These are phyloP conservation scores for Callospermophilus lateralis DNA, from an alignment of 2,113 vertebrate species.

Conservation along the genomic window DNA sequence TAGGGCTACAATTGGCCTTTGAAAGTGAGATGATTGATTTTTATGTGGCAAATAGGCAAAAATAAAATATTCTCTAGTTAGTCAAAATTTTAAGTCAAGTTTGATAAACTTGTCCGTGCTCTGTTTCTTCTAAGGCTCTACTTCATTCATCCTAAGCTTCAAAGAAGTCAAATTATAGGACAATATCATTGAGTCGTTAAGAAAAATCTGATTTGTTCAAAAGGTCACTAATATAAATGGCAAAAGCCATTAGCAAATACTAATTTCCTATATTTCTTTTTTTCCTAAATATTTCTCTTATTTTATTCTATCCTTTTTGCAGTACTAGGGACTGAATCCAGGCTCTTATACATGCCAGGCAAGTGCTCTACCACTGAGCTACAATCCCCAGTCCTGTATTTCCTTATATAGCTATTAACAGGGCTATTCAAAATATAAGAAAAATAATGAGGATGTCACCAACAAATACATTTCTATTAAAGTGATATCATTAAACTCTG, in stretches of 20 bases:
- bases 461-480: conserved; percentile 47
- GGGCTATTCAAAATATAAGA: conserved; percentile 27
- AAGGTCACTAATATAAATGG: neutral
- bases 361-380: too few species aligned
- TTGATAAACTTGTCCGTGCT: neutral
- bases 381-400: neutral
- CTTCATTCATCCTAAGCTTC: neutral
- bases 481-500: conserved; percentile 16
- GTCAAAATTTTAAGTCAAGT: conserved; percentile 35
- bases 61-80: conserved; percentile 51
- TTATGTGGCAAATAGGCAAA: conserved; percentile 38
- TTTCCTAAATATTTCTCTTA: too few species aligned
- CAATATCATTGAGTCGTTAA: neutral
- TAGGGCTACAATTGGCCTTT: neutral
- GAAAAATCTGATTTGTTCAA: neutral
- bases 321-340: too few species aligned
- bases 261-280: neutral
- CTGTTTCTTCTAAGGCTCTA: conserved; percentile 2
- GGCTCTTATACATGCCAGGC: too few species aligned
- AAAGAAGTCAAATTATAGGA: conserved; percentile 47
- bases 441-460: neutral
- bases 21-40: conserved; percentile 14
- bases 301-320: too few species aligned
- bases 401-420: conserved; percentile 16
- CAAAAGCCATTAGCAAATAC: conserved; percentile 26